Percentiles rank a stretch among this genome's conserved stretches.
These are phyloP conservation scores for Callorhinus ursinus DNA, from an alignment of 2,113 vertebrate species.

Conservation along the genomic window DNA sequence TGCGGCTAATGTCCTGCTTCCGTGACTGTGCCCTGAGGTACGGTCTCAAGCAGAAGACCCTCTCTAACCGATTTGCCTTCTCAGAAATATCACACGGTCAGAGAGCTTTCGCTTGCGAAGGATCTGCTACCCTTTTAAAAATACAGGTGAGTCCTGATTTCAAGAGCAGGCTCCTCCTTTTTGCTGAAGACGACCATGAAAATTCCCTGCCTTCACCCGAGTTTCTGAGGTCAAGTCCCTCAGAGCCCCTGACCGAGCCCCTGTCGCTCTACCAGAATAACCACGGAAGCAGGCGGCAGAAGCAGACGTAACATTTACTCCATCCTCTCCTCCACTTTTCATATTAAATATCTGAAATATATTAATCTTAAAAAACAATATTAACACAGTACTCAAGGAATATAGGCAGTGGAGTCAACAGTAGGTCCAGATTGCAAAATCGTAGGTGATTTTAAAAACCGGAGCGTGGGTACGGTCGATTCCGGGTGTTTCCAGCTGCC, in stretches of 20 bases:
- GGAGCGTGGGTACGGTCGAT: background rate
- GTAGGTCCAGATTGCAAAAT: constrained; percentile 39
- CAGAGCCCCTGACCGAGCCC: fast-evolving
- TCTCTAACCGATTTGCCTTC: background rate
- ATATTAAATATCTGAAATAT: constrained; percentile 91
- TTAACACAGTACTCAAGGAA: constrained; percentile 81
- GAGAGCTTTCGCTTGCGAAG: background rate
- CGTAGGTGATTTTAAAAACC: background rate
- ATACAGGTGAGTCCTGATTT: background rate
- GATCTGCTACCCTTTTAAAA: background rate
- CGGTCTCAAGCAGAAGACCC: background rate
- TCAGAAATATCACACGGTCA: fast-evolving
- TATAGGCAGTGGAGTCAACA: constrained; percentile 68
- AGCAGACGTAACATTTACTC: constrained; percentile 56
- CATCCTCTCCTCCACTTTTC: constrained; percentile 68
- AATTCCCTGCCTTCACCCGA: fast-evolving
- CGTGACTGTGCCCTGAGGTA: background rate
- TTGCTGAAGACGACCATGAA: background rate
- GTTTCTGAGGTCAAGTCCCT: fast-evolving
- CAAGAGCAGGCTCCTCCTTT: background rate
- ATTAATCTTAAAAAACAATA: constrained; percentile 89
- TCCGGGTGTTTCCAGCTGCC: background rate
- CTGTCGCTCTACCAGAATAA: background rate
- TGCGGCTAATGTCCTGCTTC: background rate
- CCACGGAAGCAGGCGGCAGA: background rate